Evolutionary conservation across 2,888 invertebrate species (phyloP).

Genomic region (Apantesis nais): DNA sequence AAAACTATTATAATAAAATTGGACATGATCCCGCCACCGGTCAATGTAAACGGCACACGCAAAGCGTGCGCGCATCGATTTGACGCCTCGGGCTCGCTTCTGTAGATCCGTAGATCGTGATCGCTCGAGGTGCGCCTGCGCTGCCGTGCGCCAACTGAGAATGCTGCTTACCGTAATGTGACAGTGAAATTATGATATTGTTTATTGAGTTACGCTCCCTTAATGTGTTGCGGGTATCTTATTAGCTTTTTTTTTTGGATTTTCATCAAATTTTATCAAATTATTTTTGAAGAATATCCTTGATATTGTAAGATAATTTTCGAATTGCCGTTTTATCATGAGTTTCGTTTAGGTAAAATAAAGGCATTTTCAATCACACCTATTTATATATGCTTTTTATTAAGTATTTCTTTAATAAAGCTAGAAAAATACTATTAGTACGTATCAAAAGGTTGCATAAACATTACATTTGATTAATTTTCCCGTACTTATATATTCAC

Average conservation of each 20-base stretch:
- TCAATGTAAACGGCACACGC: slow-evolving; percentile 29
- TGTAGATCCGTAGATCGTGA: slow-evolving; percentile 64
- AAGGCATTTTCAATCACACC: no score
- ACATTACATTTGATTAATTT: not conserved
- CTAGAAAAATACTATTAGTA: not conserved
- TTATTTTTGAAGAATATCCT: not conserved
- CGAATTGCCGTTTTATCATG: not conserved
- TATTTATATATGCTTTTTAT: no score
- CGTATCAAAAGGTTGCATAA: not conserved
- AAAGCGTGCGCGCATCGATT: slow-evolving; percentile 62
- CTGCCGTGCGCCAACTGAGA: slow-evolving; percentile 49
- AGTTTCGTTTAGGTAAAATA: not conserved
- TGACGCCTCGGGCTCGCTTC: slow-evolving; percentile 70
- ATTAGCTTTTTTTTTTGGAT: not conserved
- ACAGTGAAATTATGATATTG: slow-evolving; percentile 53
- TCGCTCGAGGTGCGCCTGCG: slow-evolving; percentile 58
- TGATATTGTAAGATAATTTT: not conserved
- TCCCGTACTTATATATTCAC: not conserved
- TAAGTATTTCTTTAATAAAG: no score
- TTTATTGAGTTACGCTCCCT: slow-evolving; percentile 31
- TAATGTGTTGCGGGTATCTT: not conserved
- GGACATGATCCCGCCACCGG: slow-evolving; percentile 16
- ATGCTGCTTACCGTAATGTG: slow-evolving; percentile 48
- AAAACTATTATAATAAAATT: slow-evolving; percentile 8
- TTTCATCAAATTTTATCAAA: not conserved